Evolutionary conservation across 2,888 invertebrate genomes (phyloP).

Genomic region (Ophioninae sp.): DNA sequence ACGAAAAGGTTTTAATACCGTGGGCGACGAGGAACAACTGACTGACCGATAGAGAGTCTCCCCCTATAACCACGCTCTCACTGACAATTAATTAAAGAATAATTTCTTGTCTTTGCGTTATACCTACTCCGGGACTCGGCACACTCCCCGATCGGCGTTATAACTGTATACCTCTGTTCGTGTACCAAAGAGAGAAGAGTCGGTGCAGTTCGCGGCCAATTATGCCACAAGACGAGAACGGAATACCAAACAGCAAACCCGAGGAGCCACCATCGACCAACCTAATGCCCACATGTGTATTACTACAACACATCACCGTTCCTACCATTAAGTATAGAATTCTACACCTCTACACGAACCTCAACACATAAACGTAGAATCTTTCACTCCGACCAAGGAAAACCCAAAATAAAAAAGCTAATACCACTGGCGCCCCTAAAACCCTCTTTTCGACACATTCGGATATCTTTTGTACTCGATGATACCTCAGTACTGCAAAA

Average conservation of each 20-base stretch:
- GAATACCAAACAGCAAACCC: constrained; percentile 78
- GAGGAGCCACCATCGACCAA: constrained; percentile 50
- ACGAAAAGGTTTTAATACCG: constrained; percentile 42
- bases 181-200: constrained; percentile 55
- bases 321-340: constrained; percentile 18
- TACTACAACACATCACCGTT: constrained; percentile 33
- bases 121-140: constrained; percentile 65
- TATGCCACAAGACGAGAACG: constrained; percentile 78
- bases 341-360: not conserved
- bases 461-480: not conserved
- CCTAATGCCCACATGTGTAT: constrained; percentile 43
- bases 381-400: constrained; percentile 46
- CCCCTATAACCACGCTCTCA: constrained; percentile 65
- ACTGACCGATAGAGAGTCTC: constrained; percentile 57
- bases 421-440: constrained; percentile 48
- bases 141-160: constrained; percentile 1
- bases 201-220: constrained; percentile 79
- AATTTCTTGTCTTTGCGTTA: constrained; percentile 80
- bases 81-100: constrained; percentile 81
- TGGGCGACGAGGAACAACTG: constrained; percentile 52
- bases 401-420: constrained; percentile 42
- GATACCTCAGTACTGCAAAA: too few relatives aligned
- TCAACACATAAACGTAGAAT: constrained; percentile 17
- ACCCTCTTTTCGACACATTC: constrained; percentile 23
- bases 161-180: constrained; percentile 10